These are phyloP conservation scores for Achlya flavicornis DNA, from an alignment of 2,888 invertebrate species.

Conservation along the genomic window DNA sequence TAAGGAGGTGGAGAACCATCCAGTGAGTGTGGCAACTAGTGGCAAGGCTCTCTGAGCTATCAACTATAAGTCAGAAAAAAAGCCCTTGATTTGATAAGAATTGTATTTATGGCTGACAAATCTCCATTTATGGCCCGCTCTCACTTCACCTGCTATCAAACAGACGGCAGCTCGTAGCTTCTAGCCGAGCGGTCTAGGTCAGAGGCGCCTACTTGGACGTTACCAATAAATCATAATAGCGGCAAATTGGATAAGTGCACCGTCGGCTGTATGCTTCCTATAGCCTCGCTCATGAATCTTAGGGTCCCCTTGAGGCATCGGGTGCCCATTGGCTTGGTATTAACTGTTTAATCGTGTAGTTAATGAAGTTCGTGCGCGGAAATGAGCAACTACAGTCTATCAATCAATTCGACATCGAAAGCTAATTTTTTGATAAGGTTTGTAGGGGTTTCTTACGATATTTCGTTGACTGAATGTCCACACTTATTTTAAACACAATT, in stretches of 20 bases:
- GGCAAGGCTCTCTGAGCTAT: no score
- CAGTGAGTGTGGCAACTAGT: no score
- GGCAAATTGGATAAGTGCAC: slow-evolving; percentile 79
- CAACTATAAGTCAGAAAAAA: no score
- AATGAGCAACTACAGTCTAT: neutral
- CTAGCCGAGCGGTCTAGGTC: slow-evolving; percentile 65
- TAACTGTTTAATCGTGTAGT: neutral
- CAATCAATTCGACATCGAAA: neutral
- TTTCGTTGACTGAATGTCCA: no score
- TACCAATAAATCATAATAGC: slow-evolving; percentile 80
- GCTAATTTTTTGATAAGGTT: neutral
- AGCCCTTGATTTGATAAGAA: no score
- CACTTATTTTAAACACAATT: no score
- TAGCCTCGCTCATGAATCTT: slow-evolving; percentile 71
- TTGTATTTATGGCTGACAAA: no score
- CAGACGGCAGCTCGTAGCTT: slow-evolving; percentile 16
- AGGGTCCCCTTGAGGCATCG: slow-evolving; percentile 48
- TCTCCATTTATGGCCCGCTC: neutral
- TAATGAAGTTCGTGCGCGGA: neutral
- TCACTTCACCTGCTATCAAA: slow-evolving; percentile 11
- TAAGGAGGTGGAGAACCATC: no score
- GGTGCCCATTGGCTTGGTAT: neutral
- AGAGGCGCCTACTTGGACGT: slow-evolving; percentile 63
- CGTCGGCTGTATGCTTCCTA: slow-evolving; percentile 66
- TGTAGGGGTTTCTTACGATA: neutral